Conservation (phyloP, 1,140 invertebrate species). For the Papilio xuthus region DNA sequence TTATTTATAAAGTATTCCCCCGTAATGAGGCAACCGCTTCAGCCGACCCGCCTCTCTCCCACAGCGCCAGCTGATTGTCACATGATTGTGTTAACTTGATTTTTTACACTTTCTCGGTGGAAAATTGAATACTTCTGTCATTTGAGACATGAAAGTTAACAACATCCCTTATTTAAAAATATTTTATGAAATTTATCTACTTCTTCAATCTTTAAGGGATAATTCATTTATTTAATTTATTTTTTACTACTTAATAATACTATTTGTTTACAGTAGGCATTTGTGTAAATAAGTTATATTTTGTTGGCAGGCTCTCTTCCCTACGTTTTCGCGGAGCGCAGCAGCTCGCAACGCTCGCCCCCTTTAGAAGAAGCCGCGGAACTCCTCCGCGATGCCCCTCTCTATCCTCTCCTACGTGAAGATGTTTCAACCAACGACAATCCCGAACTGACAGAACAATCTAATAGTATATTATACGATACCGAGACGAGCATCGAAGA, state of each 20-base stretch:
- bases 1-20: constrained; percentile 19
- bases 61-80: background rate
- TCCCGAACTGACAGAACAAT: constrained; percentile 28
- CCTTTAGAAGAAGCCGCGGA: constrained; percentile 57
- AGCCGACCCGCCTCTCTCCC: background rate
- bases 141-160: constrained; percentile 19
- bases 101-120: background rate
- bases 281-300: background rate
- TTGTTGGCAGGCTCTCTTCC: constrained; percentile 59
- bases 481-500: constrained; percentile 29
- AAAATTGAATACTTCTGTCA: background rate
- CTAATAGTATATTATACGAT: constrained; percentile 21
- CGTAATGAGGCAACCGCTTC: constrained; percentile 12
- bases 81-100: background rate
- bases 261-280: background rate
- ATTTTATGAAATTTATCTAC: background rate
- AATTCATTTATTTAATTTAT: no score
- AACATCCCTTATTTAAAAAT: background rate
- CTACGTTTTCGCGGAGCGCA: constrained; percentile 51
- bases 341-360: constrained; percentile 60
- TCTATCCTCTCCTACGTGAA: constrained; percentile 67
- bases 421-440: constrained; percentile 40
- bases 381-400: constrained; percentile 66
- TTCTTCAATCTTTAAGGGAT: no score
- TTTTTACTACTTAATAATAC: no score